These are phyloP conservation scores for Epiblema foenella DNA, from an alignment of 2,888 invertebrate genomes.

Conservation along the genomic window DNA sequence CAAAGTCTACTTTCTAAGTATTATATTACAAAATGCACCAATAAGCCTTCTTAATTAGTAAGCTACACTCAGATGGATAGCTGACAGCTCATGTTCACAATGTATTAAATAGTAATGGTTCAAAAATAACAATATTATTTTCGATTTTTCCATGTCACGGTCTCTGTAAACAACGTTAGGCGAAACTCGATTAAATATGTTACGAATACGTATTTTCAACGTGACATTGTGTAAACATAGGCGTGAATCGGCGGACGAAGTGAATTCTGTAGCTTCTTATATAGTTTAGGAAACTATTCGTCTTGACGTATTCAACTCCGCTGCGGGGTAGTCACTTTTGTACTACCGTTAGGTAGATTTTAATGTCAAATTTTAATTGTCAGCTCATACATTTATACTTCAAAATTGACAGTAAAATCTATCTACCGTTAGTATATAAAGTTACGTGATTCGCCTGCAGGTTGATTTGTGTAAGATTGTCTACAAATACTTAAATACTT, in stretches of 20 bases:
- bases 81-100: slow-evolving; percentile 10
- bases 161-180: slow-evolving; percentile 26
- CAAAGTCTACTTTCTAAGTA: too few species aligned
- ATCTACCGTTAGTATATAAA: too few species aligned
- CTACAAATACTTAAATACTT: too few species aligned
- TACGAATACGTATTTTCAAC: slow-evolving; percentile 19
- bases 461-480: too few species aligned
- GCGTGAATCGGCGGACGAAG: slow-evolving; percentile 9
- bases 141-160: slow-evolving; percentile 13
- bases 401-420: too few species aligned
- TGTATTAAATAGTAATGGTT: slow-evolving; percentile 16
- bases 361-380: too few species aligned
- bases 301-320: background rate
- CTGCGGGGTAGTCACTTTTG: too few species aligned
- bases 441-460: too few species aligned
- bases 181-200: slow-evolving; percentile 28
- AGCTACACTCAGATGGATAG: slow-evolving; percentile 9
- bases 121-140: slow-evolving; percentile 24
- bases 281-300: background rate
- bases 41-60: background rate
- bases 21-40: too few species aligned
- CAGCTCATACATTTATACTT: too few species aligned
- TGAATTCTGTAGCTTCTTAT: slow-evolving; percentile 3
- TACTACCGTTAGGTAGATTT: too few species aligned
- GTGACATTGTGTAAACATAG: slow-evolving; percentile 31